phyloP scores from a whole-genome alignment of 2,888 invertebrate species.

The Carpatolechia fugitivella region DNA sequence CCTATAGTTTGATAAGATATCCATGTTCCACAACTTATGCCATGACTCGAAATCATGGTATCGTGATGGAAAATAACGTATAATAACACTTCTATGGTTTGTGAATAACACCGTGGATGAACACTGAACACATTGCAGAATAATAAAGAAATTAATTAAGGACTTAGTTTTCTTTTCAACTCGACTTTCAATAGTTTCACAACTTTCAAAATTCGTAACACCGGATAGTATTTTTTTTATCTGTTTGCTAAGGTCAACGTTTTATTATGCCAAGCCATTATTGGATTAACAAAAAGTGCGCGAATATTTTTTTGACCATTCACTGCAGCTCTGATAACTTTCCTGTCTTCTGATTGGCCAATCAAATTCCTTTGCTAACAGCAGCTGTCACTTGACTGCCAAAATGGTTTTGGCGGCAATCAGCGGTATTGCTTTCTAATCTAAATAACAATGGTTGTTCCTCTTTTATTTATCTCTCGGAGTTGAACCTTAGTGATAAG shows the following conservation, averaged over 20 bases:
- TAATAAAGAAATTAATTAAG: too few relatives aligned
- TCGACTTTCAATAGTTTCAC: too few relatives aligned
- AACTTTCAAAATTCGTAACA: not conserved
- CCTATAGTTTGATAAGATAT: not conserved
- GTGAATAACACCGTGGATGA: too few relatives aligned
- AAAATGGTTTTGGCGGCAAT: conserved; percentile 22
- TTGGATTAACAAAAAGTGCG: not conserved
- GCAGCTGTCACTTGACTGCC: conserved; percentile 13
- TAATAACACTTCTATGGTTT: too few relatives aligned
- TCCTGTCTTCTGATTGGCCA: not conserved
- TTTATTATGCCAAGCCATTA: not conserved
- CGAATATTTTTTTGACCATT: not conserved
- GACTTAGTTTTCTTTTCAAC: too few relatives aligned
- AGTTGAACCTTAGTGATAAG: conserved; percentile 38
- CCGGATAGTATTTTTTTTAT: not conserved
- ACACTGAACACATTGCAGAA: too few relatives aligned
- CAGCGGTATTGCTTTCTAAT: not conserved
- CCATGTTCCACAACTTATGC: not conserved
- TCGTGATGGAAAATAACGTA: conserved; percentile 7
- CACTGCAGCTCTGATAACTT: not conserved
- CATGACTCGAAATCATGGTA: not conserved
- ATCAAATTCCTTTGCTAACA: conserved; percentile 3
- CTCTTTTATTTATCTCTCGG: conserved; percentile 23
- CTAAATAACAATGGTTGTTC: conserved; percentile 13
- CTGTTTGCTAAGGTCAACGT: not conserved